These are phyloP conservation scores for Clarias fuscus DNA, from an alignment of 2,797 vertebrate species.

Conservation along the genomic window DNA sequence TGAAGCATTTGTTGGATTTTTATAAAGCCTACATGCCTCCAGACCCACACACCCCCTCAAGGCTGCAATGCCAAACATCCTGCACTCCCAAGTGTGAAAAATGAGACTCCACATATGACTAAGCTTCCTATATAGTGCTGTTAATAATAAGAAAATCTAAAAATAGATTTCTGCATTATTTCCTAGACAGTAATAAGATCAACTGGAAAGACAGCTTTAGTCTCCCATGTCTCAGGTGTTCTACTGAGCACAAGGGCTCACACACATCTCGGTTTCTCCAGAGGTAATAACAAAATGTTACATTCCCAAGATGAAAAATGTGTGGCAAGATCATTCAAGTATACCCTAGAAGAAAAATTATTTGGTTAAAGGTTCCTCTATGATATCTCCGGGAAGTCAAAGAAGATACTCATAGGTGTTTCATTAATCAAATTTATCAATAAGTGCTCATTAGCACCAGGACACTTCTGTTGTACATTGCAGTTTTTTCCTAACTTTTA, in stretches of 20 bases:
- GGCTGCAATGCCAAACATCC: conserved; percentile 56
- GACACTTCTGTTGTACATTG: no score
- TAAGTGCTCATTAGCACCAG: no score
- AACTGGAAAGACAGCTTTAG: neutral
- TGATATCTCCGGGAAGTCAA: neutral
- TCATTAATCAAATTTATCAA: neutral
- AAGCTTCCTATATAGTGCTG: neutral
- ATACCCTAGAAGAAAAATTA: neutral
- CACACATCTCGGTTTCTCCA: neutral
- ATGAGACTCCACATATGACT: conserved; percentile 5
- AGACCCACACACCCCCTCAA: conserved; percentile 48
- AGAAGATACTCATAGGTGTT: neutral
- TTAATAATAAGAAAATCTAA: neutral
- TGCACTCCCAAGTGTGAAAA: conserved; percentile 35
- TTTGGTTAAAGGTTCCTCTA: neutral
- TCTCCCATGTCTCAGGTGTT: neutral
- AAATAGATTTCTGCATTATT: neutral
- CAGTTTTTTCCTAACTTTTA: no score
- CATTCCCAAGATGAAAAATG: neutral
- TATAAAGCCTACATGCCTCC: conserved; percentile 55
- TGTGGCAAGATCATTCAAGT: conserved; percentile 5
- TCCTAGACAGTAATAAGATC: neutral
- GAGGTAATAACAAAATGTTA: conserved; percentile 5
- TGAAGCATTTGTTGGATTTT: neutral
- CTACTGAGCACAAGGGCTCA: neutral